Base-by-base conservation (phyloP, 2,888 invertebrate species). In the Thymelicus sylvestris region DNA sequence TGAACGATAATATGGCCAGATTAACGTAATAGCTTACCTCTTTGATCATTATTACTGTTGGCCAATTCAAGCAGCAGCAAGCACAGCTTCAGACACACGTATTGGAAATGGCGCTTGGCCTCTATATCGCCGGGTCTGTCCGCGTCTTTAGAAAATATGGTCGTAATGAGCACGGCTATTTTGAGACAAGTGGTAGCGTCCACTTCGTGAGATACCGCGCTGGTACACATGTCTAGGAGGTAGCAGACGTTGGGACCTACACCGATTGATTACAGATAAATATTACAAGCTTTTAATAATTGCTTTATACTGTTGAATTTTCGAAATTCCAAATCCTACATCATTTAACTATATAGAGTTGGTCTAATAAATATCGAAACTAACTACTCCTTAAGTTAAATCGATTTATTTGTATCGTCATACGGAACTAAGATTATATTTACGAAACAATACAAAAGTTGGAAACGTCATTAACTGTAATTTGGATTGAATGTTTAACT, bases 41-140 rank as follows among this genome's bases (percentile, higher is more conserved):
- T 84, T 68, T 86, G 86, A 78, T 92, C 91, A 67, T 87, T 86
- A 52, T 89, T 84, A 24, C 83, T 84, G 47, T 81, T 80, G 3
- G 89, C 83, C 63, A 91, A 52, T 6, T 82, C 86, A 71, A 93
- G 74, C 24, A 93, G 74, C 75, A 88, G 84, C 38, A 90, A 67
- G n/a, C 89, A 81, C 1, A 93, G 75, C 65, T 88, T 92, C 69
- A 93, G 78, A 41, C 90, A 91, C 1, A 86, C 90, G 52, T 84
- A 89, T 74, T 92, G 85, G 68, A 84, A 91, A 64, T 88, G 85
- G 69, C 79, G 77, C 24, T 62, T 83, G 0, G 76, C 52, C 7
- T 80, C 79, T 0, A 74, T 74, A 0, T 78, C 77, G 2, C 60
- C 70, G 0, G 74, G 66, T 47, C 85, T 83, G 8, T 77, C 65